phyloP scores from a whole-genome alignment of 2,797 vertebrate species.

The Danio choprae region DNA sequence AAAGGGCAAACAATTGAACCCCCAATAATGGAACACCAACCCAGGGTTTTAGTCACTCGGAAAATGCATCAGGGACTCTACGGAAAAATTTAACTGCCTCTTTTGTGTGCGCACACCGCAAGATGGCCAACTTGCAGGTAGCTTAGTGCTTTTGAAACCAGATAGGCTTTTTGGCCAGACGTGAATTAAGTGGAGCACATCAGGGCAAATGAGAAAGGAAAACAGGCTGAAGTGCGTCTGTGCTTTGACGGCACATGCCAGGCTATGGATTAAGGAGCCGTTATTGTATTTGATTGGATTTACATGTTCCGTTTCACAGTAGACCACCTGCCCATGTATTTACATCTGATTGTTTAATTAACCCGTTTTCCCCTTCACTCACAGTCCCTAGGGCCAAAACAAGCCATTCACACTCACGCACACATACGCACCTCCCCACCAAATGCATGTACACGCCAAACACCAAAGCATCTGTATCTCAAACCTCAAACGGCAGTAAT shows the following conservation, averaged over 20 bases:
- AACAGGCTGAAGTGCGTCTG: slow-evolving; percentile 20
- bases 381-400: slow-evolving; percentile 66
- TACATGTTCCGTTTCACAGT: slow-evolving; percentile 63
- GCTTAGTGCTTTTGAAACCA: slow-evolving; percentile 32
- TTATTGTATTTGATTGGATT: slow-evolving; percentile 58
- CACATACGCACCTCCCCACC: slow-evolving; percentile 30
- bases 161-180: slow-evolving; percentile 40
- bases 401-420: slow-evolving; percentile 49
- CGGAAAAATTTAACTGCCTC: slow-evolving; percentile 6
- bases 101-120: slow-evolving; percentile 3
- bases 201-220: slow-evolving; percentile 7
- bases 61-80: slow-evolving; percentile 37
- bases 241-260: slow-evolving; percentile 34
- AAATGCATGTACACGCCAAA: slow-evolving; percentile 28
- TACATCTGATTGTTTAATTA: slow-evolving; percentile 75
- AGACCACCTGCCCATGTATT: slow-evolving; percentile 64
- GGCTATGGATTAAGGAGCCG: slow-evolving; percentile 43
- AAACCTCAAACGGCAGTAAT: slow-evolving; percentile 70
- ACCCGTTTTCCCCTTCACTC: slow-evolving; percentile 68
- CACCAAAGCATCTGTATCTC: slow-evolving; percentile 56
- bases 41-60: not conserved
- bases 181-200: not conserved
- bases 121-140: slow-evolving; percentile 41
- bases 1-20: slow-evolving; percentile 51
- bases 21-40: slow-evolving; percentile 35